Percentiles rank a stretch among this genome's conserved stretches.
These are phyloP conservation scores for Lamprotornis superbus DNA, from an alignment of 2,113 vertebrate genomes.

Conservation along the genomic window DNA sequence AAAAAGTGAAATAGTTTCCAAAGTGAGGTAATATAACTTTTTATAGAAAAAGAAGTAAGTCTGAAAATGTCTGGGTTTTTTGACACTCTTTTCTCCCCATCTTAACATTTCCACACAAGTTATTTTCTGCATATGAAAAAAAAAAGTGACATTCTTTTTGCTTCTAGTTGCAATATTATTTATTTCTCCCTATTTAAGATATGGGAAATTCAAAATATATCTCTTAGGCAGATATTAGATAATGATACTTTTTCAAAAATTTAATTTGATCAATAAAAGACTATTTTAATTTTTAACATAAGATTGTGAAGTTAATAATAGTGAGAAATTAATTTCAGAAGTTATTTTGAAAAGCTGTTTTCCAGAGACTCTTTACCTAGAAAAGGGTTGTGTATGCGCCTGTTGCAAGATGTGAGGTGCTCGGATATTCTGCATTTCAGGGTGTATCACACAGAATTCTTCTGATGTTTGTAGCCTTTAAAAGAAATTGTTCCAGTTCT, in stretches of 20 bases:
- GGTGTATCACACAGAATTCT: neutral
- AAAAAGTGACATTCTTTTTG: neutral
- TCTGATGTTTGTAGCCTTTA: slow-evolving; percentile 57
- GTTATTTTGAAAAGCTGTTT: neutral
- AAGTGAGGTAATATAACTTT: neutral
- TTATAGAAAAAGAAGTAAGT: neutral
- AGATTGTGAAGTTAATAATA: neutral
- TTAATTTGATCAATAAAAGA: neutral
- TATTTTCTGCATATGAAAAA: neutral
- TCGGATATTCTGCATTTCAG: neutral
- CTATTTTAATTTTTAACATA: neutral
- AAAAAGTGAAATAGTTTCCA: neutral
- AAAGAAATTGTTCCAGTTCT: slow-evolving; percentile 62
- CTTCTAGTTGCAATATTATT: neutral
- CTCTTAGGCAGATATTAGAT: neutral
- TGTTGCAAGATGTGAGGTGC: slow-evolving; percentile 3
- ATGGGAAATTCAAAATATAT: neutral
- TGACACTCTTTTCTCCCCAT: neutral
- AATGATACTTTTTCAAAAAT: neutral
- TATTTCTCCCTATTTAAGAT: neutral
- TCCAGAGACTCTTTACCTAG: neutral
- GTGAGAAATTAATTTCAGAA: neutral
- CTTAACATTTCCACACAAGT: neutral
- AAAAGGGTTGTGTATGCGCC: neutral
- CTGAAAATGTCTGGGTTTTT: neutral